A percentile compares a stretch with the other conserved stretches of the same genome.
Evolutionary conservation across 2,113 vertebrate genomes (phyloP).

Genomic region (Columba janthina): DNA sequence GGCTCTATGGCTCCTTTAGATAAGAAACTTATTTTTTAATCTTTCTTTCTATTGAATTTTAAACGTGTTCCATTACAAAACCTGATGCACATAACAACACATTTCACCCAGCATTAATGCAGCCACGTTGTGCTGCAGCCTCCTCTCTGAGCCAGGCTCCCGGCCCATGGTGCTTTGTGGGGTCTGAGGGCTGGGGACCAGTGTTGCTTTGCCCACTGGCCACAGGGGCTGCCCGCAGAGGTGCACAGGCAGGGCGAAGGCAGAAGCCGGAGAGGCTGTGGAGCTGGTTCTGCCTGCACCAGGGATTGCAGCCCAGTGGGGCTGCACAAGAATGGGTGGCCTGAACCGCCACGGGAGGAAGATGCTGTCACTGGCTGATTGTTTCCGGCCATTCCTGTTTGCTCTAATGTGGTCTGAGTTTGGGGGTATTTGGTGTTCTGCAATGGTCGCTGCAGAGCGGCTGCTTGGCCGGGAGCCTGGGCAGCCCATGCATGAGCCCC

Average conservation of each 20-base stretch:
- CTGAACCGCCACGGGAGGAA: rapidly evolving
- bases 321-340: neutral
- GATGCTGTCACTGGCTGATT: neutral
- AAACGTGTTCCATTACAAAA: constrained; percentile 44
- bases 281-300: rapidly evolving
- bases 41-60: constrained; percentile 61
- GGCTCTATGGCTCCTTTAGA: constrained; percentile 59
- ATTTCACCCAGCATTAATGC: neutral
- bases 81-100: constrained; percentile 20
- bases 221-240: no score
- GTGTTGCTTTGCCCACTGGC: neutral
- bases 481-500: rapidly evolving
- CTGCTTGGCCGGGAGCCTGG: rapidly evolving
- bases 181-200: rapidly evolving
- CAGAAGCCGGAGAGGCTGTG: no score
- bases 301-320: rapidly evolving
- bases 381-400: neutral
- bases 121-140: neutral
- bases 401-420: neutral
- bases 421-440: neutral
- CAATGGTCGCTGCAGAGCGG: rapidly evolving
- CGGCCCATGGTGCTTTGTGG: rapidly evolving
- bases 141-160: neutral
- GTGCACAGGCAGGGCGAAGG: no score
- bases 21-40: constrained; percentile 71